Evolutionary conservation across 37 sponge, comb jelly and placozoan genomes (phyloP).

Genomic region (Aplysina aerophoba): DNA sequence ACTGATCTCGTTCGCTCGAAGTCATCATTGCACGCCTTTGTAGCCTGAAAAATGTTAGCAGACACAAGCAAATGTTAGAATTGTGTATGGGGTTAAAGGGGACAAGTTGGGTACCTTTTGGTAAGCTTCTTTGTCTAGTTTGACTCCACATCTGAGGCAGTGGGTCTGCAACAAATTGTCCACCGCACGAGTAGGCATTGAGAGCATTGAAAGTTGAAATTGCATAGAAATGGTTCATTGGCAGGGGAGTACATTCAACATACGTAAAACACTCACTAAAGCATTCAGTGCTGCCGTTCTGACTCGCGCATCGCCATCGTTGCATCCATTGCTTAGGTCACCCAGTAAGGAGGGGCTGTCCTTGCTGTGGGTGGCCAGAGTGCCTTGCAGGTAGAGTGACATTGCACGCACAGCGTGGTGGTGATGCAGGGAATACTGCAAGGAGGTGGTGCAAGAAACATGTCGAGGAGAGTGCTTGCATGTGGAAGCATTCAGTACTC

Average conservation of each 20-base stretch:
- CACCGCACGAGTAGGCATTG: too few species aligned
- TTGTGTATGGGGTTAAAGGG: neutral
- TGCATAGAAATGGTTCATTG: too few species aligned
- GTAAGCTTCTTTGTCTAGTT: neutral
- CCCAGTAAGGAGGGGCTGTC: slow-evolving; percentile 31
- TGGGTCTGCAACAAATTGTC: neutral
- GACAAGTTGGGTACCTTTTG: neutral
- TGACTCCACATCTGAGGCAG: slow-evolving; percentile 11
- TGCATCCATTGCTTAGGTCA: slow-evolving; percentile 34
- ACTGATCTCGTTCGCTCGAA: neutral
- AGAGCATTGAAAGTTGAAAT: too few species aligned
- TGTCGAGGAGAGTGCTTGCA: slow-evolving; percentile 33
- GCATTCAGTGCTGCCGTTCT: slow-evolving; percentile 63
- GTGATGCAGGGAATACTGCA: slow-evolving; percentile 48
- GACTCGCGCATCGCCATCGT: slow-evolving; percentile 74
- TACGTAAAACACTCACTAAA: slow-evolving; percentile 47
- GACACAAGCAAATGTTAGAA: neutral
- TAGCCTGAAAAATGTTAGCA: neutral
- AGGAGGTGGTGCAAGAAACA: slow-evolving; percentile 52
- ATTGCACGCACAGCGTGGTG: slow-evolving; percentile 68
- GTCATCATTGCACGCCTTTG: slow-evolving; percentile 25
- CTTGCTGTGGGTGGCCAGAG: slow-evolving; percentile 41
- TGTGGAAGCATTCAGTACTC: neutral
- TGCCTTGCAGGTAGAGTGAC: slow-evolving; percentile 76
- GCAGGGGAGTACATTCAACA: neutral